Percentiles rank a stretch among this genome's conserved stretches.
These are phyloP conservation scores for Ommatoiulus sabulosus DNA, from an alignment of 2,888 invertebrate species.

Conservation along the genomic window DNA sequence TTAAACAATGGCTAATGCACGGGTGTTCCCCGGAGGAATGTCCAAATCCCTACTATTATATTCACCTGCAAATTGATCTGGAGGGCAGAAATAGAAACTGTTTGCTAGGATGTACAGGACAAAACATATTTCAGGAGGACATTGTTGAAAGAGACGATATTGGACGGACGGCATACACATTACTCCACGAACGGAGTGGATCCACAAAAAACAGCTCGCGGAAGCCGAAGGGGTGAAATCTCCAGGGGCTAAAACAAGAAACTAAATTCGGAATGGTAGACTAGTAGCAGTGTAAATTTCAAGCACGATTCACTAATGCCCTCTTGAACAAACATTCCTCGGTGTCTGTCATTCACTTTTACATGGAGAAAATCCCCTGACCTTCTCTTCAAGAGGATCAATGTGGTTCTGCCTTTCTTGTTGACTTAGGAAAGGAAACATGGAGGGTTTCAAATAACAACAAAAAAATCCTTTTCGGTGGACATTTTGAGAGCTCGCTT, in stretches of 20 bases:
- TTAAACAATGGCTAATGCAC: constrained; percentile 43
- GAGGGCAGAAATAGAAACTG: constrained; percentile 3
- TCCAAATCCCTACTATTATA: constrained; percentile 35
- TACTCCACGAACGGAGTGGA: background rate
- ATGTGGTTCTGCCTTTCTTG: constrained; percentile 45
- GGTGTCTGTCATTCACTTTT: constrained; percentile 35
- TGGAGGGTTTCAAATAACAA: constrained; percentile 44
- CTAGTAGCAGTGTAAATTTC: constrained; percentile 43
- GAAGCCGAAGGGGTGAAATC: constrained; percentile 24
- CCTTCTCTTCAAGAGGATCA: constrained; percentile 40
- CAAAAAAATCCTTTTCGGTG: constrained; percentile 33
- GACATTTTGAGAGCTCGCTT: constrained; percentile 37
- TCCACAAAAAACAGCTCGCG: background rate
- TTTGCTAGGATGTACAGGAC: background rate
- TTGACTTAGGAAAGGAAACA: constrained; percentile 52
- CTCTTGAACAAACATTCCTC: constrained; percentile 38
- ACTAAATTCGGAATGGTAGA: constrained; percentile 38
- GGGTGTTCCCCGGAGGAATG: constrained; percentile 40
- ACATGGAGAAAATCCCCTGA: constrained; percentile 32
- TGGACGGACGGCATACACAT: background rate
- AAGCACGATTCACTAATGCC: constrained; percentile 40
- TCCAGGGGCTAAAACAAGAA: constrained; percentile 30
- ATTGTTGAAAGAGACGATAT: constrained; percentile 12
- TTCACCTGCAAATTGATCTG: constrained; percentile 42
- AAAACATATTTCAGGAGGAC: constrained; percentile 36